A percentile compares a stretch with the other conserved stretches of the same genome.
Conservation (phyloP, 2,113 vertebrate genomes). For the Lagopus leucura region DNA sequence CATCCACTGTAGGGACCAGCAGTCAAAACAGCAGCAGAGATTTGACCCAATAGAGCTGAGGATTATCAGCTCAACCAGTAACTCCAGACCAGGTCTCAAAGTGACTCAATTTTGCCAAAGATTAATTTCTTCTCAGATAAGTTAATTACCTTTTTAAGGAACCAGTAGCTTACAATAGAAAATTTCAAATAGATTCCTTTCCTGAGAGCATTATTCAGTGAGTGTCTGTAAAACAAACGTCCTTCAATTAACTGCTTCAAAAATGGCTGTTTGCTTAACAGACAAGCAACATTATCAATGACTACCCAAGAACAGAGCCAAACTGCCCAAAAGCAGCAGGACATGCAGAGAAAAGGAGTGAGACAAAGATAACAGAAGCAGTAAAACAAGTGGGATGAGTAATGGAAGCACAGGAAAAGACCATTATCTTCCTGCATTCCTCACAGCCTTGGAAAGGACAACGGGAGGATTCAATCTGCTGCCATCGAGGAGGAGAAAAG, state of each 20-base stretch:
- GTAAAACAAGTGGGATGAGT: not conserved
- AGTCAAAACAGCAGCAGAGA: not conserved
- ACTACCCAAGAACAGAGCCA: not conserved
- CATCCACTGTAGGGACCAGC: not conserved
- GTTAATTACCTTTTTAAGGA: not conserved
- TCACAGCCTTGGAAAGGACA: slow-evolving; percentile 11
- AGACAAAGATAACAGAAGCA: not conserved
- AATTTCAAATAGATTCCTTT: not conserved
- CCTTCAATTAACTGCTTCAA: slow-evolving; percentile 7
- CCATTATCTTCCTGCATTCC: not conserved
- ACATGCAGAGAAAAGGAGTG: not conserved
- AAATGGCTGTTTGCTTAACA: not conserved
- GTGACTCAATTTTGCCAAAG: rapidly evolving
- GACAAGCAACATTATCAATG: not conserved
- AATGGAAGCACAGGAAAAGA: not conserved
- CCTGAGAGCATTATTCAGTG: not conserved
- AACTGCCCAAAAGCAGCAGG: not conserved
- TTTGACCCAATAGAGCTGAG: not conserved
- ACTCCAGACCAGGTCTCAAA: not conserved
- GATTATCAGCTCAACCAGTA: not conserved
- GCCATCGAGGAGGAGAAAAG: not conserved
- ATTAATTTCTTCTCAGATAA: not conserved
- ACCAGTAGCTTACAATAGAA: not conserved
- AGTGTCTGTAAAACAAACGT: not conserved
- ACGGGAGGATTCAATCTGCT: not conserved